These are phyloP conservation scores for Acleris literana DNA, from an alignment of 2,888 invertebrate species.

Conservation along the genomic window DNA sequence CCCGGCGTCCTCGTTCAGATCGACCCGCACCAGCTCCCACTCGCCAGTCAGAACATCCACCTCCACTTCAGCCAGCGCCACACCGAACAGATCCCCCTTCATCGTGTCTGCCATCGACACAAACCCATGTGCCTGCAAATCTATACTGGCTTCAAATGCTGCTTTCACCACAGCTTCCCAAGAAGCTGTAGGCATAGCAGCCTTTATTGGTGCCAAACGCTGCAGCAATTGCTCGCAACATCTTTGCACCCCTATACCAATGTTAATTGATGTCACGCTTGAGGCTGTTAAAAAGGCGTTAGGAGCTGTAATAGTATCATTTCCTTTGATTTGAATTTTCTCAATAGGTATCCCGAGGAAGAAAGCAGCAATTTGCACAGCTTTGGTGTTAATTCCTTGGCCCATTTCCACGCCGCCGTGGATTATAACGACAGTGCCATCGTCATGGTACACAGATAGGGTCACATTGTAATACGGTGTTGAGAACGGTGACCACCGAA, in stretches of 20 bases:
- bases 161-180: constrained; percentile 80
- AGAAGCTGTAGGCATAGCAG: constrained; percentile 67
- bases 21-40: constrained; percentile 84
- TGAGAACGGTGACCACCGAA: constrained; percentile 80
- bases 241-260: constrained; percentile 78
- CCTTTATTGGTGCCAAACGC: constrained; percentile 71
- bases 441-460: constrained; percentile 81
- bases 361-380: constrained; percentile 86
- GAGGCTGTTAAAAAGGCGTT: constrained; percentile 87
- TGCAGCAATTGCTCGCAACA: constrained; percentile 74
- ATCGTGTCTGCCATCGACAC: constrained; percentile 54
- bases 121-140: constrained; percentile 62
- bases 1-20: constrained; percentile 87
- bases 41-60: constrained; percentile 90
- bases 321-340: constrained; percentile 85
- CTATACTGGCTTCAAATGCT: constrained; percentile 66
- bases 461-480: constrained; percentile 66
- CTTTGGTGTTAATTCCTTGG: constrained; percentile 89
- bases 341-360: constrained; percentile 85
- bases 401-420: constrained; percentile 87
- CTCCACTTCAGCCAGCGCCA: constrained; percentile 86
- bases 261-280: constrained; percentile 86
- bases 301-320: constrained; percentile 83
- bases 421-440: constrained; percentile 85
- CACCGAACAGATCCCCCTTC: constrained; percentile 77